Evolutionary conservation across 2,888 invertebrate species (phyloP).

Genomic region (Hybos culiciformis): DNA sequence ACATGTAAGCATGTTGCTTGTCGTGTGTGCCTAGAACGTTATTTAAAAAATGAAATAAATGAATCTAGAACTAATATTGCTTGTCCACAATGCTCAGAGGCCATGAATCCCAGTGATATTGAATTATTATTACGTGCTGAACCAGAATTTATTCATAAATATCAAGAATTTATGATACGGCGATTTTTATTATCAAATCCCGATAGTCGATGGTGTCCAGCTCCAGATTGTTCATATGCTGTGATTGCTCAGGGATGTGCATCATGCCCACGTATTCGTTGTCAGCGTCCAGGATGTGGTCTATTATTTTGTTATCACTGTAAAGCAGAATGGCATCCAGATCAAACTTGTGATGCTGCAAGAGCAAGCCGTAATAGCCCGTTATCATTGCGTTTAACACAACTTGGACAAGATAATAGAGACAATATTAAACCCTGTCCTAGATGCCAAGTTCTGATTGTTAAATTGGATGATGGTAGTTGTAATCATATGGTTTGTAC

Average conservation of each 20-base stretch:
- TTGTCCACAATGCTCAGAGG: slow-evolving; percentile 88
- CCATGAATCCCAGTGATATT: slow-evolving; percentile 80
- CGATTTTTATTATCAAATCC: slow-evolving; percentile 86
- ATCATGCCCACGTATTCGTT: slow-evolving; percentile 87
- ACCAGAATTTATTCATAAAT: slow-evolving; percentile 65
- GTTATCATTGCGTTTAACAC: slow-evolving; percentile 46
- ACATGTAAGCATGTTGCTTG: slow-evolving; percentile 82
- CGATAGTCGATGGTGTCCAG: slow-evolving; percentile 94
- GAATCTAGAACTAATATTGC: slow-evolving; percentile 65
- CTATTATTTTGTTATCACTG: slow-evolving; percentile 97
- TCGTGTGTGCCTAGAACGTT: slow-evolving; percentile 73
- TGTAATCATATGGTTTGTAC: slow-evolving; percentile 99
- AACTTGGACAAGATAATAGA: slow-evolving; percentile 50
- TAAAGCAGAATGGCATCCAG: slow-evolving; percentile 96
- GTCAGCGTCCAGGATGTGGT: slow-evolving; percentile 84
- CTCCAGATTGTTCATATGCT: slow-evolving; percentile 82
- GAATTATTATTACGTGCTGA: slow-evolving; percentile 25
- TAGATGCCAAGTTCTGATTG: slow-evolving; percentile 78
- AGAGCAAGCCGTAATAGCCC: slow-evolving; percentile 56
- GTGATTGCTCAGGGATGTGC: slow-evolving; percentile 94
- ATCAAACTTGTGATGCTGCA: slow-evolving; percentile 94
- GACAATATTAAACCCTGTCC: slow-evolving; percentile 92
- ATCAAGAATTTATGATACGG: slow-evolving; percentile 89
- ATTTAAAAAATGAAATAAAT: slow-evolving; percentile 85
- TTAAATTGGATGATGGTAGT: slow-evolving; percentile 93